phyloP scores from a whole-genome alignment of 2,797 vertebrate species.

The Sebastes melanostomus region DNA sequence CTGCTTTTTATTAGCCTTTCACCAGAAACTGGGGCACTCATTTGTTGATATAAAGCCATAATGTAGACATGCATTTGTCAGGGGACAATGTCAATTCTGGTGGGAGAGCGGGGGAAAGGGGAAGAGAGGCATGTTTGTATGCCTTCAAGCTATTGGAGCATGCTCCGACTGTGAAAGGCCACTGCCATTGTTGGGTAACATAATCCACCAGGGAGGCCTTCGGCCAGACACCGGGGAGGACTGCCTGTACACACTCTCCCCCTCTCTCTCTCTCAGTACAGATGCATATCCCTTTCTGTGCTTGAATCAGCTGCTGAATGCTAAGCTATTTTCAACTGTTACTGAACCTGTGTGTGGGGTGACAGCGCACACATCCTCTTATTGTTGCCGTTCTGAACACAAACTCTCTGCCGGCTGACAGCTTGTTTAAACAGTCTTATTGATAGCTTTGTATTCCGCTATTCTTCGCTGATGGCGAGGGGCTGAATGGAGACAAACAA shows the following conservation, averaged over 20 bases:
- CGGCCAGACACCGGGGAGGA: conserved; percentile 60
- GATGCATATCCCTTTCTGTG: conserved; percentile 56
- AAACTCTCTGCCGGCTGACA: conserved; percentile 12
- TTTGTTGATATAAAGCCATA: conserved; percentile 59
- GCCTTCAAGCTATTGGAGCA: conserved; percentile 69
- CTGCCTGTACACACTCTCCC: conserved; percentile 36
- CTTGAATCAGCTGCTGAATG: conserved; percentile 63
- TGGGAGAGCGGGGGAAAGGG: conserved; percentile 34
- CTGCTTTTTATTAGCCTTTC: conserved; percentile 37
- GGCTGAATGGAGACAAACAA: conserved; percentile 3
- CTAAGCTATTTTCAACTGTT: conserved; percentile 57
- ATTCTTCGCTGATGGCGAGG: not conserved
- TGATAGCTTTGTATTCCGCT: conserved; percentile 20
- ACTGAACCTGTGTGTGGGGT: conserved; percentile 21
- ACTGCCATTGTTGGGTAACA: conserved; percentile 74
- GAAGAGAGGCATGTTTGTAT: conserved; percentile 64
- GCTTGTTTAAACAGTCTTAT: conserved; percentile 34
- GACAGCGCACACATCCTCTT: conserved; percentile 15
- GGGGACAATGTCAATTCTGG: conserved; percentile 55
- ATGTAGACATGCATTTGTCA: conserved; percentile 47
- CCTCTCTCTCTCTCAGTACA: conserved; percentile 13
- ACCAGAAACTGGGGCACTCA: conserved; percentile 38
- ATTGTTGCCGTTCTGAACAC: conserved; percentile 38
- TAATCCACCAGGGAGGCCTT: conserved; percentile 75
- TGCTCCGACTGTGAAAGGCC: conserved; percentile 74